Conservation (phyloP, 2,113 vertebrate genomes). For the Potamarius usumacintae region DNA sequence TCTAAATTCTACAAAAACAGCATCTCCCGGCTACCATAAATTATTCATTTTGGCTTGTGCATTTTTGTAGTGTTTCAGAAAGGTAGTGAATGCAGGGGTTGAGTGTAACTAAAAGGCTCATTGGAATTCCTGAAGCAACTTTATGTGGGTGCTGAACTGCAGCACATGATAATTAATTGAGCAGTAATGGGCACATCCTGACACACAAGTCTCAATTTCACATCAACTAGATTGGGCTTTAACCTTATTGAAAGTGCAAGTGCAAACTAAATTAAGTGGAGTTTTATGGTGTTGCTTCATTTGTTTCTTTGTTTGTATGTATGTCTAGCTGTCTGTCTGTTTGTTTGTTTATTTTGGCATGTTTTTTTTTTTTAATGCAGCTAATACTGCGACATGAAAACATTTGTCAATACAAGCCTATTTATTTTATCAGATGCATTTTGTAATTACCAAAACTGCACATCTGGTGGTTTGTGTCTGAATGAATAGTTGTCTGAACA, state of each 20-base stretch:
- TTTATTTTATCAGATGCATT: not conserved
- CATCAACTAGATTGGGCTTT: slow-evolving; percentile 8
- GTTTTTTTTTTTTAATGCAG: not conserved
- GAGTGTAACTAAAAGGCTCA: slow-evolving; percentile 32
- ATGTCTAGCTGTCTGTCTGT: too few relatives aligned
- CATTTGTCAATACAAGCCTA: not conserved
- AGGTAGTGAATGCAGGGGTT: not conserved
- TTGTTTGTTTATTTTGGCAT: too few relatives aligned
- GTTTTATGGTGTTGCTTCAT: not conserved
- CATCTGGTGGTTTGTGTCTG: not conserved
- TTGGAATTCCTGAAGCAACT: slow-evolving; percentile 35
- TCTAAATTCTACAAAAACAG: slow-evolving; percentile 23
- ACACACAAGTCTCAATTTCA: slow-evolving; percentile 40
- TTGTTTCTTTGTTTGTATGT: not conserved
- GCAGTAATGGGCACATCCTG: slow-evolving; percentile 33
- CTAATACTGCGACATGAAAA: not conserved
- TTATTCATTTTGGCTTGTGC: slow-evolving; percentile 16
- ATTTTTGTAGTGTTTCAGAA: slow-evolving; percentile 27
- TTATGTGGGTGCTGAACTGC: slow-evolving; percentile 30
- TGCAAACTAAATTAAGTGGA: not conserved
- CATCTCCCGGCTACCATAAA: slow-evolving; percentile 15
- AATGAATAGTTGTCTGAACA: not conserved
- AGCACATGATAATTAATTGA: slow-evolving; percentile 43
- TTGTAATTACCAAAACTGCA: not conserved
- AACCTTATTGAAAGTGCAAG: slow-evolving; percentile 23